Evolutionary conservation across 1,140 invertebrate species (phyloP), one percentile per base, ranked within the genome.

Genomic region (Penaeus japonicus): DNA sequence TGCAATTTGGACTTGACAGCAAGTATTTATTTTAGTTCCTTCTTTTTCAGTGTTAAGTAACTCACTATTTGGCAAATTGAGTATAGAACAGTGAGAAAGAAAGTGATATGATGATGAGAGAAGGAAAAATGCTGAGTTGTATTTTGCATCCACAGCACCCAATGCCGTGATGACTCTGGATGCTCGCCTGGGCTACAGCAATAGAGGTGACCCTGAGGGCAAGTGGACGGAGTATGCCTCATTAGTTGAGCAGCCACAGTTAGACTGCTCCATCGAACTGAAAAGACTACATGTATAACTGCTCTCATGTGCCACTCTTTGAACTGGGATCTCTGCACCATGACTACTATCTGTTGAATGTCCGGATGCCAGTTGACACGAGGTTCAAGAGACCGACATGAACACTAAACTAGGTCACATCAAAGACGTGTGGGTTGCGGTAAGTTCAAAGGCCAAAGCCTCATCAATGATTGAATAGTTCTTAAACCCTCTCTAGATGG

Each of bases 291-390:
- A 94, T 95, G 35, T 99, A 99, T 92, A 96, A 96, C 84, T 99
- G 98, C 92, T 95, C 95, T 17, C 94, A 96, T 77, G 94, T 99
- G 57, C 97, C 98, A 47, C 93, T 99, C 18, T 99, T 99, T 94
- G 98, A 99, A 93, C 93, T 99, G 54, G 98, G 98, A n/a, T 98
- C 97, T 81, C 93, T 99, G 27, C 96, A 96, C 92, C 97, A 99
- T 93, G 97, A 99, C 92, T 99, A 95, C 93, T 99, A 99, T 93
- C 93, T 99, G 39, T 93, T 99, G 10, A 99, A 99, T 93, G 94
- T 99, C 65, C 94, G 98, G 84, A 93, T 99, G 62, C 98, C 98
- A 2, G 95, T 92, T 27, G 85, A 91, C 83, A 79, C 90, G 1
- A 95, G 90, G 91, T 81, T 73, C 89, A 90, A 54, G 79, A 91